Evolutionary conservation across 2,797 vertebrate genomes (phyloP).

Genomic region (Yasuhikotakia modesta): DNA sequence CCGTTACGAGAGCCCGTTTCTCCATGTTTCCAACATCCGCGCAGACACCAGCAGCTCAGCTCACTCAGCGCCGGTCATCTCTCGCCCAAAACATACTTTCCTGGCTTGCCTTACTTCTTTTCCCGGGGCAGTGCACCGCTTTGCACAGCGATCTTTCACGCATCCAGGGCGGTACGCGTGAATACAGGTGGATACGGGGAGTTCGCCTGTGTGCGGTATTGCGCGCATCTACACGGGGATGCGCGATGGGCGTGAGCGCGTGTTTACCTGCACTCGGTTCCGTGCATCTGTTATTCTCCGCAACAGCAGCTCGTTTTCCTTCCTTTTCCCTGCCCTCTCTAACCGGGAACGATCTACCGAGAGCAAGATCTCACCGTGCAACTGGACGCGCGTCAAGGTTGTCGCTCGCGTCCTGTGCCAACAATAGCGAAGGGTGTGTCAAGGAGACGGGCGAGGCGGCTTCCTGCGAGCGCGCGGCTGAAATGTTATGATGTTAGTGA

Average conservation of each 20-base stretch:
- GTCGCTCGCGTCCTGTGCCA: slow-evolving; percentile 45
- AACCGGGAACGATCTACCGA: not conserved
- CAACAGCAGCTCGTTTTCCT: slow-evolving; percentile 5
- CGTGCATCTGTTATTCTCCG: slow-evolving; percentile 20
- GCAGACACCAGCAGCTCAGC: slow-evolving; percentile 22
- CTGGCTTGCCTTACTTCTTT: slow-evolving; percentile 60
- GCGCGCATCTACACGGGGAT: slow-evolving; percentile 30
- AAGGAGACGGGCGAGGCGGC: no score
- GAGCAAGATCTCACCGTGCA: slow-evolving; percentile 1
- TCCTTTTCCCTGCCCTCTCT: not conserved
- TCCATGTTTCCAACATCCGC: slow-evolving; percentile 73
- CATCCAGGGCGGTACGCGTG: slow-evolving; percentile 7
- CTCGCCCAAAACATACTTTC: slow-evolving; percentile 62
- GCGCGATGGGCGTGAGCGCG: slow-evolving; percentile 24
- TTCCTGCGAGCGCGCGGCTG: slow-evolving; percentile 20
- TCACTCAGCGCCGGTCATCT: slow-evolving; percentile 41
- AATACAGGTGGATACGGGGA: slow-evolving; percentile 44
- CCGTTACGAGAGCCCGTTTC: slow-evolving; percentile 76
- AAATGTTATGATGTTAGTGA: slow-evolving; percentile 46
- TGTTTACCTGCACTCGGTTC: slow-evolving; percentile 42
- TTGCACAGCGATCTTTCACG: slow-evolving; percentile 67
- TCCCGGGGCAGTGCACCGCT: slow-evolving; percentile 55
- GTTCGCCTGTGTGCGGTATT: slow-evolving; percentile 12
- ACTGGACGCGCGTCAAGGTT: slow-evolving; percentile 47
- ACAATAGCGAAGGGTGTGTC: slow-evolving; percentile 60